These are phyloP conservation scores for Drosophila punjabiensis DNA, from an alignment of 1,140 invertebrate species.

Conservation along the genomic window DNA sequence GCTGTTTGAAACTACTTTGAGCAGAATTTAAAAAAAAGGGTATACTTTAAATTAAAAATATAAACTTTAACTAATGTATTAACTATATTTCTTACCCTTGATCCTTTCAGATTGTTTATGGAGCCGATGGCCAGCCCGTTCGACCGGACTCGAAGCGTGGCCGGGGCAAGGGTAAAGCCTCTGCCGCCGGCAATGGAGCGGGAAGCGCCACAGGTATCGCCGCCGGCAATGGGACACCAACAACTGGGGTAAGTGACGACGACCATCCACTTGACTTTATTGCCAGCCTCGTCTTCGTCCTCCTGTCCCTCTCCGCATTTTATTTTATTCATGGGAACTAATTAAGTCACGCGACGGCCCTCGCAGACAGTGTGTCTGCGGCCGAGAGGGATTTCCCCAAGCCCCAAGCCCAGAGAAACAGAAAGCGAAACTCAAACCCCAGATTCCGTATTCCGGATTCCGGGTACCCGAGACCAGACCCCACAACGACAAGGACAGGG, in stretches of 20 bases:
- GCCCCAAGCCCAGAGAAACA: background rate
- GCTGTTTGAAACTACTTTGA: background rate
- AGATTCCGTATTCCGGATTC: slow-evolving; percentile 11
- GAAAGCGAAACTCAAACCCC: slow-evolving; percentile 7
- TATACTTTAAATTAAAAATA: no score
- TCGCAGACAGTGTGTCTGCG: slow-evolving; percentile 71
- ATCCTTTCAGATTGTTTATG: slow-evolving; percentile 87
- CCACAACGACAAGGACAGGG: background rate
- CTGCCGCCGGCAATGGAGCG: slow-evolving; percentile 69
- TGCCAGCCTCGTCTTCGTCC: background rate
- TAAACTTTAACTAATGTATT: background rate
- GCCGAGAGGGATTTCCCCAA: slow-evolving; percentile 40
- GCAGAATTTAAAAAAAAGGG: background rate
- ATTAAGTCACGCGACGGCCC: slow-evolving; percentile 73
- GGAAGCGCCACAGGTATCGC: slow-evolving; percentile 80
- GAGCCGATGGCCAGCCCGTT: slow-evolving; percentile 87
- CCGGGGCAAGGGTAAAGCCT: slow-evolving; percentile 86
- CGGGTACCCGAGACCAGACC: background rate
- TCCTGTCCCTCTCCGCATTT: slow-evolving; percentile 3
- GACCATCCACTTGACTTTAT: slow-evolving; percentile 31
- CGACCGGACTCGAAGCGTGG: slow-evolving; percentile 88
- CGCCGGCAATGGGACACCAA: slow-evolving; percentile 80
- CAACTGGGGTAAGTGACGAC: slow-evolving; percentile 80
- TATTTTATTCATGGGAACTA: slow-evolving; percentile 46
- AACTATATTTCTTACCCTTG: background rate